A percentile compares a stretch with the other conserved stretches of the same genome.
Evolutionary conservation across 2,888 invertebrate genomes (phyloP).

Genomic region (Augochlorella aurata): DNA sequence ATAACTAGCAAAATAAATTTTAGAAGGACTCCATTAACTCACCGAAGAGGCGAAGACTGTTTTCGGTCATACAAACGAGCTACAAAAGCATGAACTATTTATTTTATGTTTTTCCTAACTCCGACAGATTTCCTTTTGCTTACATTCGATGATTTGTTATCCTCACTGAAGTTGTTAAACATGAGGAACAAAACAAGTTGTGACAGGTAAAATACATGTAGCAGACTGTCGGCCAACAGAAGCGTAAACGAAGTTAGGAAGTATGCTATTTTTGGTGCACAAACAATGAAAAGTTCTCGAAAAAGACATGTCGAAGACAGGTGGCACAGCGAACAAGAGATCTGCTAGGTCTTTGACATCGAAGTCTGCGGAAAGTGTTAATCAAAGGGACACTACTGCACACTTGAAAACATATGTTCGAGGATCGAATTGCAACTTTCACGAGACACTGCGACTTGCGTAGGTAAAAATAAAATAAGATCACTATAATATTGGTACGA

Average conservation of each 20-base stretch:
- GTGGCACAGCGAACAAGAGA: background rate
- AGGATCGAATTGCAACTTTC: background rate
- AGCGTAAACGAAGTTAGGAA: background rate
- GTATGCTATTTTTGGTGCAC: background rate
- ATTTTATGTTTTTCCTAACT: too few relatives aligned
- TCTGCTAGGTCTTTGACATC: background rate
- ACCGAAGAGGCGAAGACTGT: too few relatives aligned
- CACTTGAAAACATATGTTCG: background rate
- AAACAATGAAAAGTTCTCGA: background rate
- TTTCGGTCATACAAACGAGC: too few relatives aligned
- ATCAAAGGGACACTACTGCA: background rate
- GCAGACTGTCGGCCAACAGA: background rate
- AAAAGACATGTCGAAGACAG: background rate
- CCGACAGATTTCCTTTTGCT: too few relatives aligned
- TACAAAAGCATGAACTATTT: too few relatives aligned
- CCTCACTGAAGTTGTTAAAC: too few relatives aligned
- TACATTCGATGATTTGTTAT: too few relatives aligned
- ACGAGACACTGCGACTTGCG: too few relatives aligned
- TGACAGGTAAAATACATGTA: background rate
- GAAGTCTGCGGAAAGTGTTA: slow-evolving; percentile 4
- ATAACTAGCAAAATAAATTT: background rate
- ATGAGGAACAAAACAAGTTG: background rate
- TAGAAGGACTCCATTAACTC: too few relatives aligned
- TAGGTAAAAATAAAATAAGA: too few relatives aligned
- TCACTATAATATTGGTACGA: too few relatives aligned